Evolutionary conservation across 2,888 invertebrate genomes (phyloP).

Genomic region (Pemphredon lugubris): DNA sequence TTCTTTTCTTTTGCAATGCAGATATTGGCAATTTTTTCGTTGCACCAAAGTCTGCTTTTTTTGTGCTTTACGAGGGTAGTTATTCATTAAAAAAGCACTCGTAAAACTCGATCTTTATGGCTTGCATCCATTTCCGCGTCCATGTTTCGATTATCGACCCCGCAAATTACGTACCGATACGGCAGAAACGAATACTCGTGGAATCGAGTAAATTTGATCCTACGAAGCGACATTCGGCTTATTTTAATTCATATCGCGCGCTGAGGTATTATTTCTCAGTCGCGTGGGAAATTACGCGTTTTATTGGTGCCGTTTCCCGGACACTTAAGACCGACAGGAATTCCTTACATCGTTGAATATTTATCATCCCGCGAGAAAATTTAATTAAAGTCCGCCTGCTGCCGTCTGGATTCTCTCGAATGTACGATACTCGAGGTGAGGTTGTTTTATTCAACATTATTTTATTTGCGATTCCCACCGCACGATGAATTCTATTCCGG

Average conservation of each 20-base stretch:
- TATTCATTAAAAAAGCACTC: no score
- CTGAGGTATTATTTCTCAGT: constrained; percentile 24
- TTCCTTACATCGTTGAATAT: constrained; percentile 55
- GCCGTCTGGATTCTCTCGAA: neutral
- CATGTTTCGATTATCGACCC: no score
- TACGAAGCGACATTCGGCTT: neutral
- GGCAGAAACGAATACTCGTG: no score
- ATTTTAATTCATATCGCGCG: constrained; percentile 10
- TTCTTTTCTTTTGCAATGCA: no score
- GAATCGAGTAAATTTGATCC: no score
- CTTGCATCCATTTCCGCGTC: no score
- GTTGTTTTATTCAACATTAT: neutral
- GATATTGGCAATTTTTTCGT: no score
- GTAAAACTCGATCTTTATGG: no score
- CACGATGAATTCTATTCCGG: neutral
- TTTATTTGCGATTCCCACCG: neutral
- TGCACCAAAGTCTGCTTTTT: no score
- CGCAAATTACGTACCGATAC: no score
- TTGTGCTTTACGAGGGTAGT: no score
- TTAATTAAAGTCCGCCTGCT: constrained; percentile 40
- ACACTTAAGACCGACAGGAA: constrained; percentile 36
- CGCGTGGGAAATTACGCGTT: constrained; percentile 46
- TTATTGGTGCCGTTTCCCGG: constrained; percentile 39
- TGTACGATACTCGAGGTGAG: neutral
- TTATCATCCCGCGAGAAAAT: constrained; percentile 43